These are phyloP conservation scores for Acanthiza pusilla DNA, from an alignment of 2,797 vertebrate species.

Conservation along the genomic window DNA sequence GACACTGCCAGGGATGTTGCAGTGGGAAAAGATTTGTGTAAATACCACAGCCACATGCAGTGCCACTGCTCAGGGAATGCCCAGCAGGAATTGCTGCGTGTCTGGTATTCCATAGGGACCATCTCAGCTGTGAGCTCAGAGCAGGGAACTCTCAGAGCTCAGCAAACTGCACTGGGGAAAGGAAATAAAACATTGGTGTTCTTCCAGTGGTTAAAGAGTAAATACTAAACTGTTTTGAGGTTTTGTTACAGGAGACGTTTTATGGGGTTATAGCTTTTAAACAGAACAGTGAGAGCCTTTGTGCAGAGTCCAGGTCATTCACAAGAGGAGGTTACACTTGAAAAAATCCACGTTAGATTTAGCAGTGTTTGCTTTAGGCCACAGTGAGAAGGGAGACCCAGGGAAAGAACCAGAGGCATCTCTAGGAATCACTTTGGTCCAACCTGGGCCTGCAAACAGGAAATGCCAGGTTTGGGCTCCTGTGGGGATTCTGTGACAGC, in stretches of 20 bases:
- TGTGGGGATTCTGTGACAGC: not conserved
- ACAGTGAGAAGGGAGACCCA: not conserved
- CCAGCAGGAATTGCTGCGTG: not conserved
- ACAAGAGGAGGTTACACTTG: not conserved
- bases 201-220: not conserved
- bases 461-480: not conserved
- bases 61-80: not conserved
- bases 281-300: not conserved
- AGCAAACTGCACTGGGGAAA: not conserved
- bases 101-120: rapidly evolving
- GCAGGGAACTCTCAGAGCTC: not conserved
- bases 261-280: not conserved
- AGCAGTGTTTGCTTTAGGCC: not conserved
- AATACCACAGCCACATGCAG: not conserved
- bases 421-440: not conserved
- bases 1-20: not conserved
- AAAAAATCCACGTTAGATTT: not conserved
- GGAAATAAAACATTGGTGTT: not conserved
- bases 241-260: not conserved
- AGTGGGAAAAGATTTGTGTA: not conserved
- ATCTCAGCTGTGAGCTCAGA: not conserved
- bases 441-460: not conserved
- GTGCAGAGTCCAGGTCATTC: not conserved
- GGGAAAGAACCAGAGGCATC: not conserved
- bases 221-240: not conserved